Evolutionary conservation across 2,888 invertebrate genomes (phyloP), one percentile per base, ranked within the genome.

Genomic region (Platypus cylindrus): DNA sequence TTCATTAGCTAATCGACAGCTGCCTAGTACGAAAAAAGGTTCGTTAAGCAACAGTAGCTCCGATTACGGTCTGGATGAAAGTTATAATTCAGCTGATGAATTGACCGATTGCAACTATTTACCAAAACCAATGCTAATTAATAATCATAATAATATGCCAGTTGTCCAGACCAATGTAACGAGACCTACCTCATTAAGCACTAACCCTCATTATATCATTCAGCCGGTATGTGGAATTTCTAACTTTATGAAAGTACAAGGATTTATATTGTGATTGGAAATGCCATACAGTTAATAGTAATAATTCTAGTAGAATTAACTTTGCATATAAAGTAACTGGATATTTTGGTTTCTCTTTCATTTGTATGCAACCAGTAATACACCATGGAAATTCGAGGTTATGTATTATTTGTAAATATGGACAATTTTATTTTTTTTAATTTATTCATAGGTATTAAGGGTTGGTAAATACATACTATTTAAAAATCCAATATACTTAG

Each of bases 51-150:
- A 79, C 58, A 60, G 60, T 45, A 61, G 61, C 37, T 65, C 79
- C 68, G 83, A 83, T 56, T 81, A 81, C 51, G 81, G 80, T 18
- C 65, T 83, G 43, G 80, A 81, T 53, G 81, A 81, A 54, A 79
- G 79, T 40, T 78, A 75, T 54, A 70, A 68, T 48, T 70, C 70
- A 1, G 71, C 67, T 29, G 71, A 71, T 44, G 71, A 71, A 51
- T 53, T 63, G 18, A 49, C 58, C 37, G 71, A 70, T 55, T 70
- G 68, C 34, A 35, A 34, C 16, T 40, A 36, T 26, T 40, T 36
- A 17, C 37, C 40, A 20, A 37, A 30, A 22, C 34, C 37, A 3
- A 37, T 29, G 31, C 25, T 24, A 11, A 28, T 30, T 30, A 33
- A 33, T 30, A 36, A 30, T 27, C 20, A 20, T 20, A 20, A 9